Base-by-base conservation (phyloP, 2,888 invertebrate genomes). In the Leptopterna dolabrata region DNA sequence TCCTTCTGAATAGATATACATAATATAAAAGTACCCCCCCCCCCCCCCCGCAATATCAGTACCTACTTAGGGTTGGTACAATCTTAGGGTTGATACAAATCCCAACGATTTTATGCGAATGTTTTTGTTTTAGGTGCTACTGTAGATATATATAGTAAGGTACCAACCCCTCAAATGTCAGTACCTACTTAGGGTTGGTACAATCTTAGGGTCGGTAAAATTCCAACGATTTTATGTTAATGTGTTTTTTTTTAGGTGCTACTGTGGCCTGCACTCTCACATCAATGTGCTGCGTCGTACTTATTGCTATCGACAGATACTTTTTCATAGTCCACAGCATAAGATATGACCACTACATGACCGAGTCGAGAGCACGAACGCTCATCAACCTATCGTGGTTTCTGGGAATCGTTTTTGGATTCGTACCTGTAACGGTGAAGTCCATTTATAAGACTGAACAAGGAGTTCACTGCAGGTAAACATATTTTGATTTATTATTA, bases 311-410 rank as follows among this genome's bases (percentile, higher is more conserved):
- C 0, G 95, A 95, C 90, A 92, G 95, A 43, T 95, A 93, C 90
- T 92, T 95, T 73, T 95, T 94, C 90, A 95, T 95, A 76, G 91
- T 94, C 0, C 94, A 95, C 90, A 95, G 95, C 0, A 91, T 95
- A 19, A 93, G 94, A 90, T 95, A 95, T 90, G 93, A 94, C 90
- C 92, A 93, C 87, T 94, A 94, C 93, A 93, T 94, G 81, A 94
- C 93, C 89, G 93, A 94, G 0, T 93, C 92, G 0, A 92, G 94
- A 89, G 94, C 94, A 1, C 92, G 94, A 84, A 91, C 93, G 7
- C 92, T 93, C 88, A 94, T 95, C 45, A 88, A 92, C 0, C 90
- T 92, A 43, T 93, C 94, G 27, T 95, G 95, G 95, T 4, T 88
- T 0, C 14, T 83, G 2, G 88, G 83, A 7, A n/a, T 87, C 9